Evolutionary conservation across 1,140 invertebrate genomes (phyloP).

Genomic region (Caenorhabditis brenneri): DNA sequence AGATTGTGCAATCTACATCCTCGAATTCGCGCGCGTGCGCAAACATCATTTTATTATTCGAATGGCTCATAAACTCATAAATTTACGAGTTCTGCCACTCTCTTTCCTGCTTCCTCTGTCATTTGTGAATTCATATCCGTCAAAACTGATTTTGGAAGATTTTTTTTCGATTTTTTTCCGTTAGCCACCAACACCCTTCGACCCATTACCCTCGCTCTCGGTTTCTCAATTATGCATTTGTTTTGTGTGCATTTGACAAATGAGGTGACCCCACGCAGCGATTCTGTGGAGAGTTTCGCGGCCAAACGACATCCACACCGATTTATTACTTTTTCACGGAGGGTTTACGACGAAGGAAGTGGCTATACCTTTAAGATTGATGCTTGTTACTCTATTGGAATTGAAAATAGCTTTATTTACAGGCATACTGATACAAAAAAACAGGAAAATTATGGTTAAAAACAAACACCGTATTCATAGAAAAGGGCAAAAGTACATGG

Average conservation of each 20-base stretch:
- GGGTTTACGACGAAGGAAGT: not conserved
- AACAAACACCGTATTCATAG: slow-evolving; percentile 3
- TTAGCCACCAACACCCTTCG: not conserved
- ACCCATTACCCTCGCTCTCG: not conserved
- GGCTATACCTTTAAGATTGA: not conserved
- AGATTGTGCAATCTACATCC: slow-evolving; percentile 42
- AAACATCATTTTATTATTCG: slow-evolving; percentile 29
- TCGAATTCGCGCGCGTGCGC: not conserved
- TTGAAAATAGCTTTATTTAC: slow-evolving; percentile 10
- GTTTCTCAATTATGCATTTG: slow-evolving; percentile 31
- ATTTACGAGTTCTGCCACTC: not conserved
- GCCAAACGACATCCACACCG: not conserved
- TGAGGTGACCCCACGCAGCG: slow-evolving; percentile 20
- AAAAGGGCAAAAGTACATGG: not conserved
- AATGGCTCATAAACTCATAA: slow-evolving; percentile 21
- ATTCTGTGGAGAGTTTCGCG: not conserved
- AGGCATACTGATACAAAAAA: not conserved
- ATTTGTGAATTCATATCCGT: not conserved
- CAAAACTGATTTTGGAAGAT: not conserved
- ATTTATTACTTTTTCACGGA: slow-evolving; percentile 3
- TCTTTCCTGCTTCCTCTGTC: not conserved
- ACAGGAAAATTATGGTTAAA: not conserved
- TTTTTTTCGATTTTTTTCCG: not conserved
- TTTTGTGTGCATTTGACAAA: slow-evolving; percentile 40
- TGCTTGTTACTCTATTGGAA: not conserved